Evolutionary conservation across 2,888 invertebrate species (phyloP).

Genomic region (Cephalotes varians): DNA sequence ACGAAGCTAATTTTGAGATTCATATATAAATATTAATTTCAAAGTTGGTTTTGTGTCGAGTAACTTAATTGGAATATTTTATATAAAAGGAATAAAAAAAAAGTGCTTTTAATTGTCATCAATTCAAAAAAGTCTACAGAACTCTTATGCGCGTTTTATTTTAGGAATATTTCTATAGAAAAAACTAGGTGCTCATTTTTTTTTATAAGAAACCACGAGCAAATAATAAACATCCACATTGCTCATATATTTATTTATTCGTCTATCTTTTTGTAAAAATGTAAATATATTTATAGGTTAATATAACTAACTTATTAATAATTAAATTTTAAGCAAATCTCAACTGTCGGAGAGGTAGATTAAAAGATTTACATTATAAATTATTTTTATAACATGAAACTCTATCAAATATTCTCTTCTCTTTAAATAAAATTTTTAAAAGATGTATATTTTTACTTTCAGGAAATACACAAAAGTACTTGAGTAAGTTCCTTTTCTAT

Average conservation of each 20-base stretch:
- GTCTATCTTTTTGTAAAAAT: conserved; percentile 33
- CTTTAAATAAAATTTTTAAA: conserved; percentile 9
- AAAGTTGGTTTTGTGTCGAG: neutral
- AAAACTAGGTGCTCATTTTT: neutral
- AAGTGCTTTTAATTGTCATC: neutral
- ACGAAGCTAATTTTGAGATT: neutral
- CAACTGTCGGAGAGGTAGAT: conserved; percentile 8
- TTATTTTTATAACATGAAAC: conserved; percentile 15
- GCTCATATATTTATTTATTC: conserved; percentile 11
- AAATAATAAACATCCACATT: neutral
- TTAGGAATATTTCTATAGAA: conserved; percentile 2
- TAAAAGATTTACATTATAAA: conserved; percentile 26
- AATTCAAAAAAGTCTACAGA: neutral
- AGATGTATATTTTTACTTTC: neutral
- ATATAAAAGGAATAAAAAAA: conserved; percentile 34
- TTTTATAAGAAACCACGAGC: neutral
- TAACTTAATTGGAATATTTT: conserved; percentile 27
- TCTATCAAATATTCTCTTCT: neutral
- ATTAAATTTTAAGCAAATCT: conserved; percentile 1
- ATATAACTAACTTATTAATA: conserved; percentile 37
- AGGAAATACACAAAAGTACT: neutral
- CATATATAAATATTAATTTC: neutral
- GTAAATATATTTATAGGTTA: conserved; percentile 44
- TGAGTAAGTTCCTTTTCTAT: conserved; percentile 34
- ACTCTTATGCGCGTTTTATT: neutral